Base-by-base conservation (phyloP, 1,140 invertebrate species). In the Trachymyrmex cornetzi region DNA sequence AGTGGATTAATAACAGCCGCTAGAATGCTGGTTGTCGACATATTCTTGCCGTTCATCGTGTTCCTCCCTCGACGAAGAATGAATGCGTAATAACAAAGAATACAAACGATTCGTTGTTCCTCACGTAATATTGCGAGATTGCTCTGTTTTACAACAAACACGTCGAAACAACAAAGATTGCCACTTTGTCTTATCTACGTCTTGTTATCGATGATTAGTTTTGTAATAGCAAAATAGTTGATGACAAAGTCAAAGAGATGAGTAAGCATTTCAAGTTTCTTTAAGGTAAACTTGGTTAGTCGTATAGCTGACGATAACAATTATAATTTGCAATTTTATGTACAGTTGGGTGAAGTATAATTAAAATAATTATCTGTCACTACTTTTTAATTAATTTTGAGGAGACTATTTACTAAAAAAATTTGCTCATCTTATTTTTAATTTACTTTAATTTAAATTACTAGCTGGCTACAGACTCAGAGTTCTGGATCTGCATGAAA, bases 1-100 rank as follows among this genome's bases (percentile, higher is more conserved):
- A 93, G 88, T 90, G 91, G 90, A 92, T 93, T 93, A 92, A 92
- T 92, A 90, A 92, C 89, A 88, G 74, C 87, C 71, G 86, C 86
- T 66, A 75, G 85, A 89, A 86, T 82, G 90, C 88, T 88, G 85
- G 85, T 84, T 71, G 84, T 61, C 66, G 66, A 86, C 85, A 88
- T 90, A 91, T 92, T 92, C 88, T 82, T 77, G 19, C 87, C 55
- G 53, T 59, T 82, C 22, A 59, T 80, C 85, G 74, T 85, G 87
- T 88, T 87, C 79, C 80, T 74, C 87, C 75, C 91, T 82, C 72
- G 71, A 72, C 86, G 69, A 75, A 63, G 55, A 38, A 82, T 77
- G 66, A 81, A 88, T 80, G 30, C 48, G 77, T 53, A 80, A 80
- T 91, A 92, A 85, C 82, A 24, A 74, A 63, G 53, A 74, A 74